Percentiles rank a stretch among this genome's conserved stretches.
Evolutionary conservation across 2,113 vertebrate genomes (phyloP).

Genomic region (Onychorhynchus coronatus): DNA sequence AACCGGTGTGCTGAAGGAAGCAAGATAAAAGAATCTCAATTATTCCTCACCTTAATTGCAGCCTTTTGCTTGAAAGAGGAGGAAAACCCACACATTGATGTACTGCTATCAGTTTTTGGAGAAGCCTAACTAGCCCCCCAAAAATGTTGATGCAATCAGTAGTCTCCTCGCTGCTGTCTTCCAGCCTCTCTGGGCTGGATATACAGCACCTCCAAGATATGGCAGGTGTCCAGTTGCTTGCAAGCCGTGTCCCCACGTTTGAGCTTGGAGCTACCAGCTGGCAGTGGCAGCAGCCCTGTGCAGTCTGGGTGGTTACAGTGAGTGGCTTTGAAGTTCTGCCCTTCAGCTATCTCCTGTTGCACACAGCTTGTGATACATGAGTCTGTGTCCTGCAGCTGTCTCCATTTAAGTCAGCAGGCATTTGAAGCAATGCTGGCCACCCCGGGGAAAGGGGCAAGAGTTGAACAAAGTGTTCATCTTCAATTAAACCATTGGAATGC

Average conservation of each 20-base stretch:
- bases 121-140: not conserved
- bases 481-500: constrained; percentile 53
- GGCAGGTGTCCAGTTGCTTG: constrained; percentile 18
- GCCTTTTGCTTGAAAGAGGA: not conserved
- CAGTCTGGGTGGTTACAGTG: constrained; percentile 42
- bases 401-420: constrained; percentile 67
- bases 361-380: constrained; percentile 57
- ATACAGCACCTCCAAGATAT: not conserved
- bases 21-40: not conserved
- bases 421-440: constrained; percentile 68
- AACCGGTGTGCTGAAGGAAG: not conserved
- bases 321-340: constrained; percentile 77
- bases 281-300: constrained; percentile 33
- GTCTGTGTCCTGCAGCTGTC: constrained; percentile 74
- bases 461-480: constrained; percentile 70
- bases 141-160: not conserved
- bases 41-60: not conserved
- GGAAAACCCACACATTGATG: not conserved
- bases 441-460: constrained; percentile 51
- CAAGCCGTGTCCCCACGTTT: not conserved
- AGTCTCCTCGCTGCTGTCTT: not conserved
- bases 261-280: constrained; percentile 56
- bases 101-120: not conserved
- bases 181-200: not conserved
- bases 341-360: constrained; percentile 73